Percentiles rank a stretch among this genome's conserved stretches.
Evolutionary conservation across 2,888 invertebrate species (phyloP).

Genomic region (Coenonympha glycerion): DNA sequence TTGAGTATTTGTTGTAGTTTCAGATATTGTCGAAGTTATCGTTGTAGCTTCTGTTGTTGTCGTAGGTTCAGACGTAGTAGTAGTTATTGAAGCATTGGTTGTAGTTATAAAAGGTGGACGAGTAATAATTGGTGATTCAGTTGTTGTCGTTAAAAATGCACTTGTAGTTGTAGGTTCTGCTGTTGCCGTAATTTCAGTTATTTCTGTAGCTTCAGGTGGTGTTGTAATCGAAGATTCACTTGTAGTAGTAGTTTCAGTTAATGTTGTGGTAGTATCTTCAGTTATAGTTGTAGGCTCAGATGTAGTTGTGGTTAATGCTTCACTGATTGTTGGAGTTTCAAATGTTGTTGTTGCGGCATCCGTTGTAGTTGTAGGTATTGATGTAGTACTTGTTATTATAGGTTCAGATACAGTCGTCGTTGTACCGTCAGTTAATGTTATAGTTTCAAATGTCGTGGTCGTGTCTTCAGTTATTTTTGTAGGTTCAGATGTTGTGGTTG

Average conservation of each 20-base stretch:
- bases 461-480: conserved; percentile 8
- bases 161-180: conserved; percentile 1
- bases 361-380: conserved; percentile 14
- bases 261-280: conserved; percentile 2
- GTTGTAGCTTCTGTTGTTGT: conserved; percentile 10
- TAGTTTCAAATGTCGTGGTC: conserved; percentile 10
- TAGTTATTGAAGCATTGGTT: background rate
- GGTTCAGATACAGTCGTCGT: background rate
- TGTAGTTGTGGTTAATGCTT: background rate
- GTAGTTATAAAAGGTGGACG: background rate
- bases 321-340: background rate
- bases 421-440: conserved; percentile 16
- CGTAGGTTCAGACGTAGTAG: background rate
- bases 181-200: background rate
- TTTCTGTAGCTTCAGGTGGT: conserved; percentile 8
- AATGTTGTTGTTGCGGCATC: background rate
- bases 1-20: conserved; percentile 8
- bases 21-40: conserved; percentile 1
- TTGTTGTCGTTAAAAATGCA: background rate
- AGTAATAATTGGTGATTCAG: background rate
- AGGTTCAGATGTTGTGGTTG: background rate
- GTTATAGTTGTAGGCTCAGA: conserved; percentile 8
- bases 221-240: background rate
- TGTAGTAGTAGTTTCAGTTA: conserved; percentile 4
- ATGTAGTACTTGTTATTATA: background rate